Percentiles rank a stretch among this genome's conserved stretches.
Conservation (phyloP, 2,113 vertebrate species). For the Pomatorhinus ruficollis region DNA sequence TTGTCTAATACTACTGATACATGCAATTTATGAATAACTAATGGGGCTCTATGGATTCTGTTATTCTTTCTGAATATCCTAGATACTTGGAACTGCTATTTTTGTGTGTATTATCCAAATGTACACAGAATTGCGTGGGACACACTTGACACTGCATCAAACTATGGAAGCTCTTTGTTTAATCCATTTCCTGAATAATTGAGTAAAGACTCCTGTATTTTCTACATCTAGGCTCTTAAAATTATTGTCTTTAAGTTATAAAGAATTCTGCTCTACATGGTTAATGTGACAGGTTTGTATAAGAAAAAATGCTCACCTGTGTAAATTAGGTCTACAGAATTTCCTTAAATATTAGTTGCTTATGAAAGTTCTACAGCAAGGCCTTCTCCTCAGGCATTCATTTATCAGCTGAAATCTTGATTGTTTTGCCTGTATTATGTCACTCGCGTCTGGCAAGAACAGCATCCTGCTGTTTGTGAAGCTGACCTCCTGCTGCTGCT, state of each 20-base stretch:
- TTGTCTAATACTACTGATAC: background rate
- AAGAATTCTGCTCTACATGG: background rate
- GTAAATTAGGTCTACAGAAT: background rate
- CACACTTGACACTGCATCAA: background rate
- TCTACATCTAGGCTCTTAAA: background rate
- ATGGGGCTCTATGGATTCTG: background rate
- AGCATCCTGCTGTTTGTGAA: constrained; percentile 64
- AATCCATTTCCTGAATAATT: background rate
- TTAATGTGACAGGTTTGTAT: background rate
- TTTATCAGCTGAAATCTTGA: constrained; percentile 49
- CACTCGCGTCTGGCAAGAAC: constrained; percentile 52
- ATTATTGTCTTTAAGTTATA: background rate
- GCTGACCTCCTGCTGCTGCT: constrained; percentile 62
- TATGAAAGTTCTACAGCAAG: background rate
- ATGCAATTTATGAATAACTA: background rate
- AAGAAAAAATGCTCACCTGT: background rate
- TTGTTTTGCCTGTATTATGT: constrained; percentile 68
- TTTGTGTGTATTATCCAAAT: background rate
- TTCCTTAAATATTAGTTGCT: background rate
- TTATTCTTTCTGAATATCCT: background rate
- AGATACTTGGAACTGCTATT: background rate
- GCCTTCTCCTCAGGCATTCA: constrained; percentile 5
- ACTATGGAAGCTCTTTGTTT: background rate
- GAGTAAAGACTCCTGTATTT: background rate
- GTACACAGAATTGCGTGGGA: background rate